A percentile compares a stretch with the other conserved stretches of the same genome.
These are phyloP conservation scores for Henricia sp. DNA, from an alignment of 53 echinoderm and acorn worm species.

Conservation along the genomic window DNA sequence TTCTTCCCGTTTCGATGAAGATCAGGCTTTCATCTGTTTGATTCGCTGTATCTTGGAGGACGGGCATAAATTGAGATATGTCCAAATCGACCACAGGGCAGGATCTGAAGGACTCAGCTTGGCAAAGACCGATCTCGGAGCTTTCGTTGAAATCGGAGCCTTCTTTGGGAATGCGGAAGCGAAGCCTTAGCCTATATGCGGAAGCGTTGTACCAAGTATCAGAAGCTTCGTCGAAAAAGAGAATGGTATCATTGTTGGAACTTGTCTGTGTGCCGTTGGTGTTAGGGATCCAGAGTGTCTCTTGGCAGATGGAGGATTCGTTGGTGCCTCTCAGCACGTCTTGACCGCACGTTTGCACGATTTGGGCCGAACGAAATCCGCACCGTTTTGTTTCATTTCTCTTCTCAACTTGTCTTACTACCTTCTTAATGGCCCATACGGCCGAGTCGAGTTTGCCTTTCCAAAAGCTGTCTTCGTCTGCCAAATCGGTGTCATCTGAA, in stretches of 20 bases:
- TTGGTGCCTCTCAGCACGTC: not conserved
- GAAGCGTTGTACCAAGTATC: conserved; percentile 6
- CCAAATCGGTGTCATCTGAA: conserved; percentile 1
- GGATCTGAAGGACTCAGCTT: not conserved
- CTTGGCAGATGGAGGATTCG: not conserved
- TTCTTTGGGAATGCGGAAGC: not conserved
- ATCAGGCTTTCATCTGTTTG: conserved; percentile 11
- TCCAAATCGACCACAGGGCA: not conserved
- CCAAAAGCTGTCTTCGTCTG: not conserved
- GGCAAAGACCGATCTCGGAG: conserved; percentile 31
- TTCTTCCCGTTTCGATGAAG: not conserved
- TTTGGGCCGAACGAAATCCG: not conserved
- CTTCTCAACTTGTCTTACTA: not conserved
- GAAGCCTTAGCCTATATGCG: conserved; percentile 8
- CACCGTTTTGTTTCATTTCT: not conserved
- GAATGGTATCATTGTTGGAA: conserved; percentile 3
- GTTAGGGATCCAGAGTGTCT: not conserved
- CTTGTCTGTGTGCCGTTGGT: conserved; percentile 53
- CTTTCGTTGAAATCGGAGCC: conserved; percentile 2
- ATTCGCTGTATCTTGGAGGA: not conserved
- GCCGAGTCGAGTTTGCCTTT: not conserved
- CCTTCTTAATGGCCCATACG: not conserved
- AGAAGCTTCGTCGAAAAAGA: conserved; percentile 42
- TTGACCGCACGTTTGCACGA: conserved; percentile 9
- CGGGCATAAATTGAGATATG: conserved; percentile 3